Percentiles rank a stretch among this genome's conserved stretches.
phyloP scores from a whole-genome alignment of 1,140 invertebrate species.

The Heliconius congener region DNA sequence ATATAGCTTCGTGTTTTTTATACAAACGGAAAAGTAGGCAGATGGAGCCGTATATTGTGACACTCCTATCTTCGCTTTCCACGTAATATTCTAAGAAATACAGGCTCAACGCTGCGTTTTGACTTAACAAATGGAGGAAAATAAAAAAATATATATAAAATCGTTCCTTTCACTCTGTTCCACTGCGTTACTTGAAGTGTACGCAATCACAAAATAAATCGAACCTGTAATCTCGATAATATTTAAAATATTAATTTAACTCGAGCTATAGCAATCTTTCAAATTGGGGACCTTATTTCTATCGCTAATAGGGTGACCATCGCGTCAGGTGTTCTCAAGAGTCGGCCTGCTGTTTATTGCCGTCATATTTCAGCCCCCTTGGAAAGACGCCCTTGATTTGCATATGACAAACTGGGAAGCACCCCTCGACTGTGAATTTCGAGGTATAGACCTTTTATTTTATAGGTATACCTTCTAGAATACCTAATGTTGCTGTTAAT shows the following conservation, averaged over 20 bases:
- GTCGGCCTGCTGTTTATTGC: conserved; percentile 49
- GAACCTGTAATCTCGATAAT: neutral
- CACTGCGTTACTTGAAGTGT: no score
- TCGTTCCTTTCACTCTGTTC: no score
- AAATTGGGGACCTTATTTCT: conserved; percentile 5
- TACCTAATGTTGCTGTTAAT: neutral
- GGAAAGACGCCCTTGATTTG: conserved; percentile 49
- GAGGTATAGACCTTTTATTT: neutral
- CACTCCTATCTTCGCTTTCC: no score
- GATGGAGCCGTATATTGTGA: no score
- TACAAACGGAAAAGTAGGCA: no score
- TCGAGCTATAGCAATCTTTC: neutral
- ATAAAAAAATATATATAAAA: no score
- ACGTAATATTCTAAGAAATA: no score
- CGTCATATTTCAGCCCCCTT: conserved; percentile 47
- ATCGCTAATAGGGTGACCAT: conserved; percentile 46
- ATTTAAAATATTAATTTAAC: neutral
- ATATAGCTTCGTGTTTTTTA: no score
- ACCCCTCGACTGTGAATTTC: conserved; percentile 31
- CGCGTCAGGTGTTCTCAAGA: conserved; percentile 49
- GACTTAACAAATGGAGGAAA: no score
- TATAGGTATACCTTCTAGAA: neutral
- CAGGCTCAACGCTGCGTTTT: no score
- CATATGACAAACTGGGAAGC: conserved; percentile 47
- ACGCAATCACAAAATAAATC: no score